Evolutionary conservation across 2,888 invertebrate genomes (phyloP), one percentile per base, ranked within the genome.

Genomic region (Cordilura impudica): DNA sequence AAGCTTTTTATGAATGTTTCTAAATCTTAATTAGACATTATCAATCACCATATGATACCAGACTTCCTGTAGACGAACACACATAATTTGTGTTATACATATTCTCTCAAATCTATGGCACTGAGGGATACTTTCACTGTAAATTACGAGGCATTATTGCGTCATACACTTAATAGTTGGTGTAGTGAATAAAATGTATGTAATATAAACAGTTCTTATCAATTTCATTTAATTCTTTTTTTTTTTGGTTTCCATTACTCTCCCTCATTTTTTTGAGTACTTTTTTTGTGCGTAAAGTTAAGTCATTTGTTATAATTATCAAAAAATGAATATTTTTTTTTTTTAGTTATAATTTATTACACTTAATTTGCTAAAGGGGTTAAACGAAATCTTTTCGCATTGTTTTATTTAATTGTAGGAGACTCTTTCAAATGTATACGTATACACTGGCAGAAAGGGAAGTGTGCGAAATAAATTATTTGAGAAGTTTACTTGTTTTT

Each of bases 141-240:
- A 58, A 78, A 51, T 69, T 58, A 39, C 26, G 56, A 39, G 18
- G n/a, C 49, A 23, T 43, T 51, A 78, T 78, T 78, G 78, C 78
- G 73, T 78, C 78, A 78, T 72, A 61, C 73, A 72, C 61, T 67
- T 56, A 21, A 39, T 56, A 19, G 16, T 29, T 18, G n/a, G n/a
- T n/a, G n/a, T n/a, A n/a, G n/a, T n/a, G n/a, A n/a, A n/a, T 35
- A 35, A 29, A 8, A 10, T 56, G 10, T 26, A 14, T 26, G 8
- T 18, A 26, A 39, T 65, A 21, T 63, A 0, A 70, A 21, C 19
- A 35, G 26, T 60, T 70, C 60, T 77, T 77, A 77, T 77, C 77
- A 77, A 51, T 51, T 65, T 39, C 26, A 16, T 16, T 39, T 21
- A 10, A 19, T 43, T 19, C 8, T 10, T 14, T 23, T 47, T 58